Percentiles rank a stretch among this genome's conserved stretches.
Evolutionary conservation across 2,113 vertebrate species (phyloP).

Genomic region (Tiliqua scincoides): DNA sequence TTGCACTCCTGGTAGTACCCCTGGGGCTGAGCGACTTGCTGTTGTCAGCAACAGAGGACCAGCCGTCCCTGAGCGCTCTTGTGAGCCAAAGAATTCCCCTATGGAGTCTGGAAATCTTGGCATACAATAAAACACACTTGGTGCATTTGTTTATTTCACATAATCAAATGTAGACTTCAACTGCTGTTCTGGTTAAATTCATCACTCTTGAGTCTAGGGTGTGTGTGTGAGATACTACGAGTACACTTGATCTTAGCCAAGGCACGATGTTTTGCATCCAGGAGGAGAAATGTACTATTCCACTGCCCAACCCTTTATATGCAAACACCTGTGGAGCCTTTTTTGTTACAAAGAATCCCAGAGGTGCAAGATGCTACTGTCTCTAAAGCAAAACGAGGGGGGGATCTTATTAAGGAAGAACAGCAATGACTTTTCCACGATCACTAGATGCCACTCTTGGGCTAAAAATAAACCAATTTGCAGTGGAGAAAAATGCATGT

Average conservation of each 20-base stretch:
- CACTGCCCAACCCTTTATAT: not conserved
- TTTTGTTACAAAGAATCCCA: not conserved
- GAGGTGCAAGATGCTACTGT: not conserved
- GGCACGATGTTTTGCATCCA: not conserved
- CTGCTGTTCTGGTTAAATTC: too few species aligned
- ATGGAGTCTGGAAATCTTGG: too few species aligned
- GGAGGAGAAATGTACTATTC: not conserved
- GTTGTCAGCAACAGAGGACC: not conserved
- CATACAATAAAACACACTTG: too few species aligned
- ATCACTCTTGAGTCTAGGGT: too few species aligned
- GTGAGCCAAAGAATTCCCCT: too few species aligned
- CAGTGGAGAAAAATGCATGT: not conserved
- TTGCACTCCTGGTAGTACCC: not conserved
- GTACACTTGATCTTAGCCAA: too few species aligned
- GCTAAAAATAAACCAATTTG: not conserved
- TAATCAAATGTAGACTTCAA: too few species aligned
- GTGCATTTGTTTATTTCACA: too few species aligned
- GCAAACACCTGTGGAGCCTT: not conserved
- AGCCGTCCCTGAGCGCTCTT: not conserved
- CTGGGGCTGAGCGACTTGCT: not conserved
- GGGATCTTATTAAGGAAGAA: not conserved
- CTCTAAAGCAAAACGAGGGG: too few species aligned
- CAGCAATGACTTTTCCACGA: fast-evolving
- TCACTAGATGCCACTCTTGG: constrained; percentile 76
- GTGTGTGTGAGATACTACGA: too few species aligned